A percentile compares a stretch with the other conserved stretches of the same genome.
These are phyloP conservation scores for Cacoxenus indagator DNA, from an alignment of 2,888 invertebrate genomes.

Conservation along the genomic window DNA sequence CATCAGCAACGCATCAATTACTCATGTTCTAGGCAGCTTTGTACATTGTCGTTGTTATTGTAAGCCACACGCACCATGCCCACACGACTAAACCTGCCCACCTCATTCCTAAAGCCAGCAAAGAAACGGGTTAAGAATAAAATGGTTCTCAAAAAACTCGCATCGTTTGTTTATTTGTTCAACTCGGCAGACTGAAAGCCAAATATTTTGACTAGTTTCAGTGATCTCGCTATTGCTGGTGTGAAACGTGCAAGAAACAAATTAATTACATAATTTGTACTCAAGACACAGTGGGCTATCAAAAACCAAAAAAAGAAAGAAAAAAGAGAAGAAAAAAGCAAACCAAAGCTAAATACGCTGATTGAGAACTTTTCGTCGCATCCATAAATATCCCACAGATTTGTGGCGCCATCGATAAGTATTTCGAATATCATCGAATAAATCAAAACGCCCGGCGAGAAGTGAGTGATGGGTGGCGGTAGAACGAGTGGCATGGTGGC, in stretches of 20 bases:
- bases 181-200: background rate
- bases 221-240: background rate
- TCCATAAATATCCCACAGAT: constrained; percentile 42
- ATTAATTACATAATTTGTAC: constrained; percentile 22
- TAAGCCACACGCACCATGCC: background rate
- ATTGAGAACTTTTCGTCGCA: constrained; percentile 42
- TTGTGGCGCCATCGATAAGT: constrained; percentile 42
- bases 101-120: background rate
- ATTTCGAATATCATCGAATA: constrained; percentile 5
- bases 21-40: constrained; percentile 7
- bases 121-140: background rate
- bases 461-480: too few relatives aligned
- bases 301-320: too few relatives aligned
- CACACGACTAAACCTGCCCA: background rate
- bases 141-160: background rate
- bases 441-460: too few relatives aligned
- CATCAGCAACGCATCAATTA: constrained; percentile 20
- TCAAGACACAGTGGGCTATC: background rate
- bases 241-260: background rate
- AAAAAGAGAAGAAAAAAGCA: background rate
- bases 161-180: background rate
- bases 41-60: too few relatives aligned
- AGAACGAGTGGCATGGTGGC: too few relatives aligned
- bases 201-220: constrained; percentile 20
- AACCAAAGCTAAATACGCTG: background rate